Conservation (phyloP, 2,113 vertebrate genomes). For the Dasyornis broadbenti region DNA sequence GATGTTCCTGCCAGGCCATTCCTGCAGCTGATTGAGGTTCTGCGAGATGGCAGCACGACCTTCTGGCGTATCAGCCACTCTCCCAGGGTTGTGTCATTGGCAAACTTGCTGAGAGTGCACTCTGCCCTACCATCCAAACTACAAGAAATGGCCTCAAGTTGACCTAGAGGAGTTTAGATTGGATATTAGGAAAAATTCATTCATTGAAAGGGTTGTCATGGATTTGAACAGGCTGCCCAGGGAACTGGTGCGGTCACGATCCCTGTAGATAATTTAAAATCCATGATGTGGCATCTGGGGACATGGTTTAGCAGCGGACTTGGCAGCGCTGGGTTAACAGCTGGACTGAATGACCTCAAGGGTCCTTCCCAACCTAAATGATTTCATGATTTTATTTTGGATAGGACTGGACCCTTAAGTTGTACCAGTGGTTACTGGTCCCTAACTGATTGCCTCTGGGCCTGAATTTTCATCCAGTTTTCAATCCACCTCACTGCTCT, state of each 20-base stretch:
- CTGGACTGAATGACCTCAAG: background rate
- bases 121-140: background rate
- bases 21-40: fast-evolving
- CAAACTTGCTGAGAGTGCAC: no score
- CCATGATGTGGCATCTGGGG: background rate
- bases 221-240: background rate
- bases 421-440: background rate
- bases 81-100: background rate
- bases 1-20: background rate
- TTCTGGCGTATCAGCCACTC: background rate
- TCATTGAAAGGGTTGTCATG: background rate
- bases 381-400: background rate
- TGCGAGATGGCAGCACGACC: background rate
- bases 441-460: background rate
- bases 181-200: background rate
- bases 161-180: background rate
- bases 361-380: background rate
- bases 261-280: no score
- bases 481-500: background rate
- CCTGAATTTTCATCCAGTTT: background rate
- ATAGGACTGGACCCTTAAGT: background rate
- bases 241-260: background rate
- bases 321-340: background rate
- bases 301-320: background rate
- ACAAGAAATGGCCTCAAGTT: background rate